phyloP scores from a whole-genome alignment of 2,888 invertebrate genomes.

The Papilio demoleus region DNA sequence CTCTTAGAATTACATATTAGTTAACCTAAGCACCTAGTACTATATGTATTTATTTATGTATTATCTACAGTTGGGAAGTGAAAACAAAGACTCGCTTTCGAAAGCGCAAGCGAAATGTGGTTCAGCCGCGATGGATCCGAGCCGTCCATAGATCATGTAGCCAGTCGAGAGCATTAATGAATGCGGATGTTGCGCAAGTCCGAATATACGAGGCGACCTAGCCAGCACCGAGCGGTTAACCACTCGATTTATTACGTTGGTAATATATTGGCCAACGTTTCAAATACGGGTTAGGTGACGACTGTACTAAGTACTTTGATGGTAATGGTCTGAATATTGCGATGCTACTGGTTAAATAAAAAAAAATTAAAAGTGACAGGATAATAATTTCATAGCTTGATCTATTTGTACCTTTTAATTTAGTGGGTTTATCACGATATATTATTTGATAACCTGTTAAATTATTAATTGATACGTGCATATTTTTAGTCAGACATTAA shows the following conservation, averaged over 20 bases:
- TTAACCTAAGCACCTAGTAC: no score
- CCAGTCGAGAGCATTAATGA: slow-evolving; percentile 57
- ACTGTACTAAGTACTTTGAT: slow-evolving; percentile 25
- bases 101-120: slow-evolving; percentile 71
- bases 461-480: no score
- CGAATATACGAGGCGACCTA: slow-evolving; percentile 39
- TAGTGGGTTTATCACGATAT: no score
- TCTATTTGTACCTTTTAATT: no score
- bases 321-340: not conserved
- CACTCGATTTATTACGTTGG: slow-evolving; percentile 44
- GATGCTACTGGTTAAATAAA: not conserved
- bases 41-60: slow-evolving; percentile 57
- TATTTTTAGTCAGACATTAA: not conserved
- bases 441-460: no score
- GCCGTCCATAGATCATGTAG: slow-evolving; percentile 42
- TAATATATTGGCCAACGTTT: slow-evolving; percentile 44
- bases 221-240: slow-evolving; percentile 42
- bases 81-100: slow-evolving; percentile 80
- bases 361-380: not conserved
- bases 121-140: slow-evolving; percentile 49
- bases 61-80: slow-evolving; percentile 69
- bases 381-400: no score
- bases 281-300: slow-evolving; percentile 40
- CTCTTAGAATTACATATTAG: not conserved
- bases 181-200: slow-evolving; percentile 67